phyloP scores from a whole-genome alignment of 2,113 vertebrate species.

The Columbina picui region DNA sequence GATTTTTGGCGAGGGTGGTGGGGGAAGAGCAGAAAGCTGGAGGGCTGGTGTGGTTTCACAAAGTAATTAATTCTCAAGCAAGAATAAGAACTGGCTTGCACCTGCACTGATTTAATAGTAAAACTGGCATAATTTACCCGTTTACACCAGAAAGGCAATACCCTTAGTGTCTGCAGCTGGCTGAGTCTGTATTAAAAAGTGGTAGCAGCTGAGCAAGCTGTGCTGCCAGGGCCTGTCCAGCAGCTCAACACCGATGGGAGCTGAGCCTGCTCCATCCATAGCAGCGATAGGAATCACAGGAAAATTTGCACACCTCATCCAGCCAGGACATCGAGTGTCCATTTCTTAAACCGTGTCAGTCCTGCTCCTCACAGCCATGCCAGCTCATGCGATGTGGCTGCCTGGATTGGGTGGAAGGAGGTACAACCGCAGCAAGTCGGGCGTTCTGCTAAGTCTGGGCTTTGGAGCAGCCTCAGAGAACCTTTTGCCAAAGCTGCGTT shows the following conservation, averaged over 20 bases:
- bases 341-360: fast-evolving
- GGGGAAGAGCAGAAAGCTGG: background rate
- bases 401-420: fast-evolving
- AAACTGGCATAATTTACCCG: background rate
- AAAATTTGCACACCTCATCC: background rate
- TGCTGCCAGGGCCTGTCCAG: background rate
- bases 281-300: background rate
- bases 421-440: background rate
- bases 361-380: background rate
- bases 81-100: background rate
- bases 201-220: background rate
- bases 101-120: background rate
- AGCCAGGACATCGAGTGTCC: fast-evolving
- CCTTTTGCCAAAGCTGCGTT: background rate
- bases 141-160: background rate
- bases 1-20: background rate
- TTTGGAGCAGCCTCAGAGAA: background rate
- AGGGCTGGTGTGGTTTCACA: background rate
- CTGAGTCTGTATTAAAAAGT: background rate
- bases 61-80: background rate
- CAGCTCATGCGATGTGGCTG: fast-evolving
- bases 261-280: background rate
- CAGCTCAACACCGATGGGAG: fast-evolving
- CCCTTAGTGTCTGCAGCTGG: background rate
- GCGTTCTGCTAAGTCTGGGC: background rate